These are phyloP conservation scores for Brachylomia viminalis DNA, from an alignment of 2,888 invertebrate species.

Conservation along the genomic window DNA sequence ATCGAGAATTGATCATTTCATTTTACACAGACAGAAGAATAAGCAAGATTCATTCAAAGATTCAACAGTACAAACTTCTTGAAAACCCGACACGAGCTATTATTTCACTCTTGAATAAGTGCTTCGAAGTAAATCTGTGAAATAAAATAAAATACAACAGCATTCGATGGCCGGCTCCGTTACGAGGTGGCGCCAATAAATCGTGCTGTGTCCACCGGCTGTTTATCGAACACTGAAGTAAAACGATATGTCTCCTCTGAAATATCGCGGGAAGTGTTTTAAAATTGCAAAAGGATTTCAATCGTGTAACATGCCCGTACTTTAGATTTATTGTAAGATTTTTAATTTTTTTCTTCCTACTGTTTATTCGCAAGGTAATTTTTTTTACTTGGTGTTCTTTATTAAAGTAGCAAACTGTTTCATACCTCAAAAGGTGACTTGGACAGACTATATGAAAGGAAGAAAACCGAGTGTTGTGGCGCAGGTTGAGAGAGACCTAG, in stretches of 20 bases:
- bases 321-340: slow-evolving; percentile 14
- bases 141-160: slow-evolving; percentile 54
- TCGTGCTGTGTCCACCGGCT: slow-evolving; percentile 43
- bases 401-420: not conserved
- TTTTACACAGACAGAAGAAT: not conserved
- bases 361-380: not conserved
- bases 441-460: not conserved
- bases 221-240: slow-evolving; percentile 58
- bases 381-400: not conserved
- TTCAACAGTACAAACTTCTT: slow-evolving; percentile 4
- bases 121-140: slow-evolving; percentile 45
- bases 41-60: not conserved
- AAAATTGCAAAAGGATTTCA: slow-evolving; percentile 42
- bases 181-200: slow-evolving; percentile 58
- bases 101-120: slow-evolving; percentile 28
- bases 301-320: slow-evolving; percentile 1
- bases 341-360: not conserved
- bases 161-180: slow-evolving; percentile 28
- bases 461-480: not conserved
- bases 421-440: not conserved
- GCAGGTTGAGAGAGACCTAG: not conserved
- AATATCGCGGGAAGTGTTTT: slow-evolving; percentile 46
- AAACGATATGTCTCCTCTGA: slow-evolving; percentile 43
- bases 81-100: slow-evolving; percentile 5
- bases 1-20: not conserved